phyloP scores from a whole-genome alignment of 2,888 invertebrate genomes.

The Serripes groenlandicus region DNA sequence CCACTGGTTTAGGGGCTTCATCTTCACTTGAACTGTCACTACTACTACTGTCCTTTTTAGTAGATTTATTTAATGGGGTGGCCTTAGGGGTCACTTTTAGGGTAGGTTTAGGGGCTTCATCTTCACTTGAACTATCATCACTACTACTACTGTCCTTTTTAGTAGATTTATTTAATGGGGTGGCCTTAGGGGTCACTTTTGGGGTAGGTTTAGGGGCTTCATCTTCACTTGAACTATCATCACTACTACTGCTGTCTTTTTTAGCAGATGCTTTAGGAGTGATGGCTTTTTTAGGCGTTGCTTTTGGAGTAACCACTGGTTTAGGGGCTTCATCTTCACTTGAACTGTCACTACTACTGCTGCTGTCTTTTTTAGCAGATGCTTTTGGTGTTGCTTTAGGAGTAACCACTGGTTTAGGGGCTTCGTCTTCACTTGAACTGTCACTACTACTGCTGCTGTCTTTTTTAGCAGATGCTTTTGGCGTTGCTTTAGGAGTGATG shows the following conservation, averaged over 20 bases:
- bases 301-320: constrained; percentile 38
- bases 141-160: constrained; percentile 20
- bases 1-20: neutral
- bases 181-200: constrained; percentile 25
- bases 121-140: constrained; percentile 52
- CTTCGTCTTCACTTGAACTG: constrained; percentile 56
- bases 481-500: constrained; percentile 17
- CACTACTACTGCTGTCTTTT: constrained; percentile 62
- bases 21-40: constrained; percentile 9
- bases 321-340: constrained; percentile 38
- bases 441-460: constrained; percentile 40
- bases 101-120: constrained; percentile 29
- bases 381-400: constrained; percentile 35
- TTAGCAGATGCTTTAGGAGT: constrained; percentile 33
- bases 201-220: constrained; percentile 25
- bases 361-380: constrained; percentile 33
- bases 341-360: constrained; percentile 44
- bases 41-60: constrained; percentile 1
- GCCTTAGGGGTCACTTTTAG: constrained; percentile 14
- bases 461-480: constrained; percentile 22
- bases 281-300: constrained; percentile 24
- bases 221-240: constrained; percentile 62
- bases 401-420: constrained; percentile 11
- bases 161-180: constrained; percentile 18
- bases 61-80: constrained; percentile 2